Base-by-base conservation (phyloP, 2,888 invertebrate genomes). In the Drosophila histrio region DNA sequence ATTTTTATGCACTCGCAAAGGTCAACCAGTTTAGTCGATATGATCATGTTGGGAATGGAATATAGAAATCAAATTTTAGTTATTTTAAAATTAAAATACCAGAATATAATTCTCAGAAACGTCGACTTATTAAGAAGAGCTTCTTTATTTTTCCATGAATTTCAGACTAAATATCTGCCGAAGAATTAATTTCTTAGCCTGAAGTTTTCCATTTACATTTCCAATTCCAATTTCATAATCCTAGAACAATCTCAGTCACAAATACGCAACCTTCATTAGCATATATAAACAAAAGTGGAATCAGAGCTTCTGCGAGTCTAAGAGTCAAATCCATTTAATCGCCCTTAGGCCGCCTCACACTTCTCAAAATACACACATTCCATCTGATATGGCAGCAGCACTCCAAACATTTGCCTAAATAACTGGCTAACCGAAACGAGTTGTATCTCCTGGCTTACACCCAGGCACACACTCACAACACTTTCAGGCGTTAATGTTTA, bases 281-380 rank as follows among this genome's bases (percentile, higher is more conserved):
- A 68, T 63, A 61, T 47, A 65, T 61, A 58, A 76, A 58, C 50
- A 71, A 69, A 69, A 52, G 38, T 46, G 41, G 44, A 73, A 71
- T 71, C 66, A 50, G 44, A 50, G 72, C 47, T 26, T 32, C 13
- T 43, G 64, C 41, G 26, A 43, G 53, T 49, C 60, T 71, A 50
- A 52, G 69, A 80, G 72, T 79, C 77, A 79, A 79, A 81, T 86
- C 80, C 68, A 59, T 81, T 86, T 83, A 79, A 86, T 86, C 80
- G 71, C 71, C 77, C 71, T 39, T n/a, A 60, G 57, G 64, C 47
- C 73, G 39, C 57, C 77, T 36, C 61, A 49, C 8, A 60, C 41
- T 34, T 3, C 34, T 9, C 19, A 36, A 26, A 11, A 30, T 26
- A 53, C 36, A 38, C 22, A 67, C 56, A 63, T 49, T 32, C 8